Evolutionary conservation across 2,888 invertebrate species (phyloP), one percentile per base, ranked within the genome.

Genomic region (Heliconius cydno): DNA sequence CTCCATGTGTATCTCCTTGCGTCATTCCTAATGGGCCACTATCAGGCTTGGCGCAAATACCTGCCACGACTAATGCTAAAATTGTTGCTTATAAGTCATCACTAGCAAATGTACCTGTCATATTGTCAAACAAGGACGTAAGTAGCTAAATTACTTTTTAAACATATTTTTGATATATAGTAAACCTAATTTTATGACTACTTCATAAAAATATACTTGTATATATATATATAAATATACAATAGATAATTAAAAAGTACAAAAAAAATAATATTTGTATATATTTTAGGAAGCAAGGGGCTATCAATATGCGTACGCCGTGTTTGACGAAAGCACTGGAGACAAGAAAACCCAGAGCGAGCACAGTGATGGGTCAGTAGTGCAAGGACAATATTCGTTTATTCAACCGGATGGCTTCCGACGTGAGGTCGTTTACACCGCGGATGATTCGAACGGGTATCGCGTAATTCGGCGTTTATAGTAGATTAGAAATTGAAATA

Each of bases 321-420:
- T 96, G 3, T 92, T 94, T 82, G 96, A 96, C 83, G 93, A 94
- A 77, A 89, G 91, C 80, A 96, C 96, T 30, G 96, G 96, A 46
- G 96, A 96, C 84, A 92, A 93, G 81, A 95, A 96, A 84, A 88
- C 92, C 28, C 95, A 95, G 87, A 92, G 92, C 78, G 96, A 96
- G 85, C 87, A 90, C 25, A 94, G 96, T 81, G 95, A 96, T 84
- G 96, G 95, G 10, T 92, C 93, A 80, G 91, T 93, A 46, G 95
- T 96, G 25, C 94, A 93, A 76, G 96, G 96, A 65, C 92, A 94
- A 81, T 95, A 96, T 87, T 92, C 95, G 3, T 91, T 96, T 76
- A 87, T 95, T 52, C 96, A 96, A 87, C 95, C 96, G 10, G 95
- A 96, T 84, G 96, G 96, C 79, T 93, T 93, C 80, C 87, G 94